phyloP scores from a whole-genome alignment of 92 coral and sea anemone species.

The Bergia puertoricense region DNA sequence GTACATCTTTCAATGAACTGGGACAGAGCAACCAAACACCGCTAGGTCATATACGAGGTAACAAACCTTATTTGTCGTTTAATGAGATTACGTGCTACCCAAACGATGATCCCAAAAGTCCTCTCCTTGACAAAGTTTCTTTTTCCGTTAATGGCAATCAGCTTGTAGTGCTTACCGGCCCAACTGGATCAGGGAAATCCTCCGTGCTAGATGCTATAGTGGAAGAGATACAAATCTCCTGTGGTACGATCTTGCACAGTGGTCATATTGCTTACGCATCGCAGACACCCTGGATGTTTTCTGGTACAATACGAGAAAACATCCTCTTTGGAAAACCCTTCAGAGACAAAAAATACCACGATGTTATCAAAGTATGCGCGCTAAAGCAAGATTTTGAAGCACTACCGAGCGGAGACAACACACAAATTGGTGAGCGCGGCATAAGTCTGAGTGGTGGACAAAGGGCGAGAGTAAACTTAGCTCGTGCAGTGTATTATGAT shows the following conservation, averaged over 20 bases:
- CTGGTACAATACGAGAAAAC: slow-evolving; percentile 28
- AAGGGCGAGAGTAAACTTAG: slow-evolving; percentile 27
- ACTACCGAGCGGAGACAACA: not conserved
- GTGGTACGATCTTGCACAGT: not conserved
- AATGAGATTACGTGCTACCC: slow-evolving; percentile 29
- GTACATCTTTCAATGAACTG: not conserved
- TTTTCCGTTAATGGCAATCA: slow-evolving; percentile 30
- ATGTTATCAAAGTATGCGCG: slow-evolving; percentile 15
- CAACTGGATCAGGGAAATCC: slow-evolving; percentile 37
- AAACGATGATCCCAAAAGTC: slow-evolving; percentile 23
- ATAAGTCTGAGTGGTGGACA: slow-evolving; percentile 32
- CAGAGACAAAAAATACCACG: slow-evolving; percentile 3
- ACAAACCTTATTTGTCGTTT: slow-evolving; percentile 17
- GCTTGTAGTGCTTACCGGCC: slow-evolving; percentile 37
- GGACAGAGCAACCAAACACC: not conserved
- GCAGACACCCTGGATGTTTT: slow-evolving; percentile 36
- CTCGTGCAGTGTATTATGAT: slow-evolving; percentile 21
- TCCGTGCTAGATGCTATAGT: slow-evolving; percentile 19
- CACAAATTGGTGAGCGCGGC: slow-evolving; percentile 26
- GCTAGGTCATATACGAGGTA: not conserved
- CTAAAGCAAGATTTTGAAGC: slow-evolving; percentile 28
- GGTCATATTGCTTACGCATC: slow-evolving; percentile 11
- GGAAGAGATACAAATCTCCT: not conserved
- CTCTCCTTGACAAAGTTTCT: slow-evolving; percentile 36
- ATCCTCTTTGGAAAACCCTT: slow-evolving; percentile 29